Conservation (phyloP, 2,888 invertebrate genomes). For the Campaea margaritaria region DNA sequence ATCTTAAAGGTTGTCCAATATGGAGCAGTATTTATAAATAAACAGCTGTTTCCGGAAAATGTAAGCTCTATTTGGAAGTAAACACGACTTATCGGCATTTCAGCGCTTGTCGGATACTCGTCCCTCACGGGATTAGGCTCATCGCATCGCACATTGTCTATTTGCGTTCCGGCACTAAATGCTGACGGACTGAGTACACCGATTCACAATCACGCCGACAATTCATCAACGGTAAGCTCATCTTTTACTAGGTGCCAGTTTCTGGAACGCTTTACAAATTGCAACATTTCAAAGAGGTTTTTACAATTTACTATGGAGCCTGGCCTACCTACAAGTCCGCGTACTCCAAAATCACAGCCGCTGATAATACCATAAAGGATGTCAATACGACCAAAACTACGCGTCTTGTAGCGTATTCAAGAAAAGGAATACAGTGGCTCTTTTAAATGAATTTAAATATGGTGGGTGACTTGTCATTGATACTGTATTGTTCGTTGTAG, state of each 20-base stretch:
- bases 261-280: too few relatives aligned
- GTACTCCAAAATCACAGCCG: too few relatives aligned
- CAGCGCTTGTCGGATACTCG: slow-evolving; percentile 56
- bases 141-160: slow-evolving; percentile 14
- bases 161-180: neutral
- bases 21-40: too few relatives aligned
- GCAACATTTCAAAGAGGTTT: too few relatives aligned
- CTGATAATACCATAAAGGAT: too few relatives aligned
- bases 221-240: neutral
- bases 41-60: neutral
- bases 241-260: too few relatives aligned
- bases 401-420: too few relatives aligned
- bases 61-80: neutral
- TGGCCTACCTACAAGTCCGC: neutral
- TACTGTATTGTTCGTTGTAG: slow-evolving; percentile 33
- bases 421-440: too few relatives aligned
- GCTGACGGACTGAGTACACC: neutral
- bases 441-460: too few relatives aligned
- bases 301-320: neutral
- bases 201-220: neutral
- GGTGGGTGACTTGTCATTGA: slow-evolving; percentile 34
- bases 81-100: slow-evolving; percentile 46
- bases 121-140: slow-evolving; percentile 52
- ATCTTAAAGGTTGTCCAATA: too few relatives aligned
- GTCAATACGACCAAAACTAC: too few relatives aligned